Evolutionary conservation across 2,797 vertebrate genomes (phyloP).

Genomic region (Enteromius afrohamiltoni): DNA sequence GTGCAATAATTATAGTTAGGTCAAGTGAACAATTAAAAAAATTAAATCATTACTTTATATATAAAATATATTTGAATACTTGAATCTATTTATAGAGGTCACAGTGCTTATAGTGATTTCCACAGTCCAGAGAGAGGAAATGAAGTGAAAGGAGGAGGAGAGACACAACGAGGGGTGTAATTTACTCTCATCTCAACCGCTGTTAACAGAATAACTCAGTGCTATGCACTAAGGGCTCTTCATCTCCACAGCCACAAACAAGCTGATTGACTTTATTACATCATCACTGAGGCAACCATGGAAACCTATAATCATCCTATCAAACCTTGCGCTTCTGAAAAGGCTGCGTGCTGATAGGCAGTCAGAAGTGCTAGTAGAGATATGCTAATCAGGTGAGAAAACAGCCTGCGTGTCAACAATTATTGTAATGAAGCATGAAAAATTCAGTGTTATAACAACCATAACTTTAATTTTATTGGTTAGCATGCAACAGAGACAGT

Average conservation of each 20-base stretch:
- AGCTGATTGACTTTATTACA: slow-evolving; percentile 57
- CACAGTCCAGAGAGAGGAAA: slow-evolving; percentile 7
- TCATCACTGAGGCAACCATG: slow-evolving; percentile 59
- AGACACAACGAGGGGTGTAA: slow-evolving; percentile 29
- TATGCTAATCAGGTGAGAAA: slow-evolving; percentile 45
- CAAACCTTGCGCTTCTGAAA: slow-evolving; percentile 52
- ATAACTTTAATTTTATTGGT: slow-evolving; percentile 52
- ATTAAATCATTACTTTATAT: too few species aligned
- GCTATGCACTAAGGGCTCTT: slow-evolving; percentile 45
- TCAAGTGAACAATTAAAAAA: too few species aligned
- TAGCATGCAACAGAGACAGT: not conserved
- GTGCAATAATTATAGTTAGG: too few species aligned
- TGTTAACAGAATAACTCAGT: slow-evolving; percentile 52
- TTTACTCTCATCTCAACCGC: slow-evolving; percentile 35
- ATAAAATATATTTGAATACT: not conserved
- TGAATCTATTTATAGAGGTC: not conserved
- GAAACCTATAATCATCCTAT: slow-evolving; percentile 63
- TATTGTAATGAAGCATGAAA: slow-evolving; percentile 55
- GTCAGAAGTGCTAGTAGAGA: slow-evolving; percentile 52
- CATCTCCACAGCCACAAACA: slow-evolving; percentile 40
- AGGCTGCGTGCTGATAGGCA: slow-evolving; percentile 43
- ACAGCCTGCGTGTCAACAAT: slow-evolving; percentile 54
- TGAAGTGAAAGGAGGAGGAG: slow-evolving; percentile 4
- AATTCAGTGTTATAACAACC: slow-evolving; percentile 50
- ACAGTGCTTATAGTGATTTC: not conserved